These are phyloP conservation scores for Lagodon rhomboides DNA, from an alignment of 2,797 vertebrate species.

Conservation along the genomic window DNA sequence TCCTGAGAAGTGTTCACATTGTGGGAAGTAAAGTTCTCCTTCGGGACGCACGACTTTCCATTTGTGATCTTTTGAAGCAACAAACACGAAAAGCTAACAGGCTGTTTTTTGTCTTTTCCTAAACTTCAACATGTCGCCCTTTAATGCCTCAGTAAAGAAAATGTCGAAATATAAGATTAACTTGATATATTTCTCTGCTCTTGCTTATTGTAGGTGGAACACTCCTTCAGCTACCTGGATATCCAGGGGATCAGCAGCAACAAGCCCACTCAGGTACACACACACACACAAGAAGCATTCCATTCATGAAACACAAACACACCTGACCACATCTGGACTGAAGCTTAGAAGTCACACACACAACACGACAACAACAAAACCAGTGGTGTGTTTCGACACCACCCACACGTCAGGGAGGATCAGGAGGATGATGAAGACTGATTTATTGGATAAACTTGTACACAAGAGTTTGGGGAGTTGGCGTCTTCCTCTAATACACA, in stretches of 20 bases:
- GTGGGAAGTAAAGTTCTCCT: not conserved
- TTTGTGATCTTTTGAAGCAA: not conserved
- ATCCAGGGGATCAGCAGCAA: constrained; percentile 91
- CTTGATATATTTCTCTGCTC: not conserved
- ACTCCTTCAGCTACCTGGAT: constrained; percentile 95
- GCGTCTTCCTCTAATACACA: not conserved
- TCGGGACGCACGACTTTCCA: constrained; percentile 6
- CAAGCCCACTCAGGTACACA: constrained; percentile 86
- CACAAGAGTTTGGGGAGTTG: not conserved
- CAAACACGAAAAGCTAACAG: not conserved
- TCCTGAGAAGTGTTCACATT: not conserved
- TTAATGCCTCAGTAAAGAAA: not conserved
- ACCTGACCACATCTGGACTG: not conserved
- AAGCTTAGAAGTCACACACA: not conserved
- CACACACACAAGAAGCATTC: no score
- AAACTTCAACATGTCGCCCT: not conserved
- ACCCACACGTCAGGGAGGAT: not conserved
- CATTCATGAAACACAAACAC: constrained; percentile 26
- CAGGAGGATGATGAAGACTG: not conserved
- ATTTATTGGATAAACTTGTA: not conserved
- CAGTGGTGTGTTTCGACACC: not conserved
- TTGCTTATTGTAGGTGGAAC: constrained; percentile 86
- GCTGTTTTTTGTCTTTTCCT: not conserved
- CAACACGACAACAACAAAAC: not conserved
- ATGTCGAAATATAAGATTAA: not conserved